Evolutionary conservation across 2,113 vertebrate species (phyloP).

Genomic region (Turnix velox): DNA sequence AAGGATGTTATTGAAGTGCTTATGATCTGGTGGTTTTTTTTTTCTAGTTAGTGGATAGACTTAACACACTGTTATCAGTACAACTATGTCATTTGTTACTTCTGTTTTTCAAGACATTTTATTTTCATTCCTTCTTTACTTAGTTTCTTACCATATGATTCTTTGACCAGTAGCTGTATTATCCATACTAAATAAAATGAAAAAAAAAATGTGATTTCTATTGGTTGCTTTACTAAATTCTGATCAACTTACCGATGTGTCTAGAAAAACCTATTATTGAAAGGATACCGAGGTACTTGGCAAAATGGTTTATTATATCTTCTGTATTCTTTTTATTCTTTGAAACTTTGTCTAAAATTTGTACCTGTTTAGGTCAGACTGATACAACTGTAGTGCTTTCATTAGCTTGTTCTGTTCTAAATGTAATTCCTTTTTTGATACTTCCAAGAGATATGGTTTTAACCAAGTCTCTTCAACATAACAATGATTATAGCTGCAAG

Average conservation of each 20-base stretch:
- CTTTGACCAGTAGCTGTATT: background rate
- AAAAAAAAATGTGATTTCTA: background rate
- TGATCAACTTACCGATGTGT: background rate
- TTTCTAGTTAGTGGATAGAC: background rate
- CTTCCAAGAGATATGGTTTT: background rate
- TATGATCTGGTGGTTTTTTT: background rate
- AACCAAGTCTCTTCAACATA: too few relatives aligned
- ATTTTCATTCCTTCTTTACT: background rate
- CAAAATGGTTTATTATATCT: background rate
- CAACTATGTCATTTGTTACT: background rate
- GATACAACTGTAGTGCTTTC: background rate
- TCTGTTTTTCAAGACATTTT: background rate
- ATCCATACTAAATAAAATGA: background rate
- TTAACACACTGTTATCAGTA: background rate
- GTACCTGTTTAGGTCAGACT: background rate
- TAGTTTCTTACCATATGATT: background rate
- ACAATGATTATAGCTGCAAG: background rate
- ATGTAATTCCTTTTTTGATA: background rate
- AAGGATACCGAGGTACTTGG: background rate
- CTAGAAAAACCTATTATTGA: background rate
- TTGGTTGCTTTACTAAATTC: background rate
- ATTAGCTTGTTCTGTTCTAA: background rate
- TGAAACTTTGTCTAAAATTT: background rate
- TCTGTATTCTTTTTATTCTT: background rate
- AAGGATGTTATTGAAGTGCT: background rate